These are phyloP conservation scores for Halcyon malimbica DNA, from an alignment of 2,113 vertebrate genomes.

Conservation along the genomic window DNA sequence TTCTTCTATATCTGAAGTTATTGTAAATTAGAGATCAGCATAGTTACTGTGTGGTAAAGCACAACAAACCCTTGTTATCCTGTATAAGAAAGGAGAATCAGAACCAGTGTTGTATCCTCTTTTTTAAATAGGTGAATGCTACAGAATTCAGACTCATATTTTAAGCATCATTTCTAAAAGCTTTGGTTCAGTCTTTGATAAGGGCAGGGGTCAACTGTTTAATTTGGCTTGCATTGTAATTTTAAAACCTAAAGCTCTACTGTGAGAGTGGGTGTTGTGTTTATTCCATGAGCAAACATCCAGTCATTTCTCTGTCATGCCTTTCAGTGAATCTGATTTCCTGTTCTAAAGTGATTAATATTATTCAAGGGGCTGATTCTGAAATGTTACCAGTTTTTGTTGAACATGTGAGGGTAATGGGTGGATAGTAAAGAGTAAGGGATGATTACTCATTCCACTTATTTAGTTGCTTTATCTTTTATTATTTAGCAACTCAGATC, in stretches of 20 bases:
- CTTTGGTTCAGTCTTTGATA: background rate
- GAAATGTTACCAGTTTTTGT: background rate
- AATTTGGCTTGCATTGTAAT: background rate
- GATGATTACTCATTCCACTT: background rate
- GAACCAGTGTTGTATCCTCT: background rate
- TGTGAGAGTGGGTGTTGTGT: background rate
- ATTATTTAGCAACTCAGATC: background rate
- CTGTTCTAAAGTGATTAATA: background rate
- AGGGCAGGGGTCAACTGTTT: background rate
- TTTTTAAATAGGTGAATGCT: background rate
- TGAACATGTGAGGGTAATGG: background rate
- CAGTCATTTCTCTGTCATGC: background rate
- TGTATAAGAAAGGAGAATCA: background rate
- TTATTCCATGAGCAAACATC: background rate
- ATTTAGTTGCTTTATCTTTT: background rate
- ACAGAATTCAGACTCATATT: background rate
- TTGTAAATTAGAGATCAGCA: background rate
- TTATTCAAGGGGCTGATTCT: background rate
- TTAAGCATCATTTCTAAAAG: background rate
- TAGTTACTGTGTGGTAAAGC: background rate
- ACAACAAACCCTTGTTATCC: background rate
- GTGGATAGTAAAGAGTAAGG: background rate
- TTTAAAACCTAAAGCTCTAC: background rate
- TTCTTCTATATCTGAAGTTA: background rate
- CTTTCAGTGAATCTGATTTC: background rate